Evolutionary conservation across 2,113 vertebrate species (phyloP).

Genomic region (Xiphophorus maculatus): DNA sequence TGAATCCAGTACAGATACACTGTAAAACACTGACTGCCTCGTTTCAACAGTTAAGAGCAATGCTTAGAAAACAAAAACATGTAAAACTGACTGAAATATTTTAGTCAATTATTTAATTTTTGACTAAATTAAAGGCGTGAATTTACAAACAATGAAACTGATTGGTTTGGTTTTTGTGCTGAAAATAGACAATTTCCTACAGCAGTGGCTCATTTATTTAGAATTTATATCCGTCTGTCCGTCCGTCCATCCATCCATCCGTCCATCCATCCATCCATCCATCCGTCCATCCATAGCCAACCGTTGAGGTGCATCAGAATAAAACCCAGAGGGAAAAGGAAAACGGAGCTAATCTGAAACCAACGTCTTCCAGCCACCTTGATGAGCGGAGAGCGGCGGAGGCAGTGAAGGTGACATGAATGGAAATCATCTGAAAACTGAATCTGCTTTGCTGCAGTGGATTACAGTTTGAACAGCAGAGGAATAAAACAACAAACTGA

Average conservation of each 20-base stretch:
- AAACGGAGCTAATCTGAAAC: conserved; percentile 52
- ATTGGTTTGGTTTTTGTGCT: too few species aligned
- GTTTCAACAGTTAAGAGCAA: too few species aligned
- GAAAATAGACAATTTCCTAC: too few species aligned
- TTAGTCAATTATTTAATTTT: not conserved
- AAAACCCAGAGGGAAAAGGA: conserved; percentile 35
- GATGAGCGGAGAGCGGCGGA: conserved; percentile 47
- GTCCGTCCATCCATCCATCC: not conserved
- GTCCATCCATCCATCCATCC: conserved; percentile 9
- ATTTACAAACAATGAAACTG: not conserved
- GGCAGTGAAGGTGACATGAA: conserved; percentile 24
- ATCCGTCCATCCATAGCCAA: not conserved
- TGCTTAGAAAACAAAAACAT: too few species aligned
- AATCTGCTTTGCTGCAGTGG: not conserved
- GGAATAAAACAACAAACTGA: not conserved
- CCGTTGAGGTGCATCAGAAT: conserved; percentile 18
- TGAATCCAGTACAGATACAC: too few species aligned
- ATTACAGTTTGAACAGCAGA: not conserved
- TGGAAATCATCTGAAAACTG: not conserved
- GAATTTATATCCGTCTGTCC: conserved; percentile 23
- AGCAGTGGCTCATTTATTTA: too few species aligned
- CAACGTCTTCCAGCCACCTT: conserved; percentile 67
- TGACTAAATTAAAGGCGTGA: not conserved
- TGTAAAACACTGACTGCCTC: too few species aligned
- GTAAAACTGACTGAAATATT: not conserved